Conservation (phyloP, 2,797 vertebrate species). For the Alfaro cultratus region DNA sequence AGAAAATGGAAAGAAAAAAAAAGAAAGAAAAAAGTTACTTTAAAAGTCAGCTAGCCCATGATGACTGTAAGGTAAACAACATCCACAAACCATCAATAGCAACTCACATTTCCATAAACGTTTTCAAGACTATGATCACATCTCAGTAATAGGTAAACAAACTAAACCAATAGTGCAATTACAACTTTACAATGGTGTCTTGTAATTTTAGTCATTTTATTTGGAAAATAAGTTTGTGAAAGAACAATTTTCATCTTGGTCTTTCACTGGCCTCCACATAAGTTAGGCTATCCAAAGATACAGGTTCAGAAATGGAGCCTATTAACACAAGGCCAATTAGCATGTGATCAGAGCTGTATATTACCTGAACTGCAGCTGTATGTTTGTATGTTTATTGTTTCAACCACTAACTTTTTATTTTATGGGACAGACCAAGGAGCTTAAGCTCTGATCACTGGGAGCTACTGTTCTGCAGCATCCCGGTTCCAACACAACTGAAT, state of each 20-base stretch:
- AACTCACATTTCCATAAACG: neutral
- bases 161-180: neutral
- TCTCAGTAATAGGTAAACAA: neutral
- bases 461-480: neutral
- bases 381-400: neutral
- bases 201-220: neutral
- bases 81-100: neutral
- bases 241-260: neutral
- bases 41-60: neutral
- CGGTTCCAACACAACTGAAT: neutral
- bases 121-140: neutral
- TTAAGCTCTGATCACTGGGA: neutral
- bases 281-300: neutral
- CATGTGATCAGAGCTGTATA: neutral
- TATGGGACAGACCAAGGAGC: neutral
- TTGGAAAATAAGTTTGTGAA: neutral
- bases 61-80: neutral
- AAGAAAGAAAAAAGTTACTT: neutral
- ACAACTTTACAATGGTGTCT: neutral
- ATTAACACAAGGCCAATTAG: neutral
- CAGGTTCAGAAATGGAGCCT: neutral
- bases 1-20: neutral
- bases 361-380: neutral
- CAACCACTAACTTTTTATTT: neutral
- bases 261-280: neutral